phyloP scores from a whole-genome alignment of 2,888 invertebrate species.

The Drosophila macrospina region DNA sequence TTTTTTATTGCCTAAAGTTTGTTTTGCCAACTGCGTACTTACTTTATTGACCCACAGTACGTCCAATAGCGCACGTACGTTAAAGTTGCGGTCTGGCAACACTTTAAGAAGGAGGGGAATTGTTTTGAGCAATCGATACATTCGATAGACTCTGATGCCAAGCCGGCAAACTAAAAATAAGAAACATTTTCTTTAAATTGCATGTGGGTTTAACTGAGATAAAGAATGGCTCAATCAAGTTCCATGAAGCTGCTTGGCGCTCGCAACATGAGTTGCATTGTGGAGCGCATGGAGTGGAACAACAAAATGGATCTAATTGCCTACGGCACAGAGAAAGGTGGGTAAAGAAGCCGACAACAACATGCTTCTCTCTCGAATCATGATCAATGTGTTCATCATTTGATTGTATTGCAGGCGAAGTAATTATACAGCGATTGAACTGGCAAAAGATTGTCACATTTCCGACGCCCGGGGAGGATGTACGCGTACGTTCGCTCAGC shows the following conservation, averaged over 20 bases:
- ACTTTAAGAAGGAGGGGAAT: neutral
- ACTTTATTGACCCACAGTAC: too few relatives aligned
- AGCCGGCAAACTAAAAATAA: slow-evolving; percentile 44
- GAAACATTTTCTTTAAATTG: neutral
- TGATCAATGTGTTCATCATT: neutral
- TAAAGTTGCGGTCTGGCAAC: slow-evolving; percentile 34
- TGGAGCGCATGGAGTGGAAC: slow-evolving; percentile 96
- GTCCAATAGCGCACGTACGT: too few relatives aligned
- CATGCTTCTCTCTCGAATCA: too few relatives aligned
- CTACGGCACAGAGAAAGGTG: slow-evolving; percentile 93
- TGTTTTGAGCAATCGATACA: slow-evolving; percentile 28
- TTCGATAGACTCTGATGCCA: slow-evolving; percentile 39
- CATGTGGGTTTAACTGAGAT: neutral
- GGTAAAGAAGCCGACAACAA: slow-evolving; percentile 22
- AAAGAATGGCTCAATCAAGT: slow-evolving; percentile 81
- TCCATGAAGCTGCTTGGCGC: slow-evolving; percentile 84
- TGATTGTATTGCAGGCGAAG: slow-evolving; percentile 88
- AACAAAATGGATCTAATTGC: slow-evolving; percentile 97
- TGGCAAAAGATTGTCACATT: slow-evolving; percentile 97
- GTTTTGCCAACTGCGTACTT: too few relatives aligned
- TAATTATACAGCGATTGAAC: slow-evolving; percentile 93
- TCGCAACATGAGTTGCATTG: slow-evolving; percentile 85
- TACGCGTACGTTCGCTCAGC: slow-evolving; percentile 91
- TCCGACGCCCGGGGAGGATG: slow-evolving; percentile 91
- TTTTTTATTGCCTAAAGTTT: too few relatives aligned